These are phyloP conservation scores for Psilopsiagon aymara DNA, from an alignment of 2,113 vertebrate genomes.

Conservation along the genomic window DNA sequence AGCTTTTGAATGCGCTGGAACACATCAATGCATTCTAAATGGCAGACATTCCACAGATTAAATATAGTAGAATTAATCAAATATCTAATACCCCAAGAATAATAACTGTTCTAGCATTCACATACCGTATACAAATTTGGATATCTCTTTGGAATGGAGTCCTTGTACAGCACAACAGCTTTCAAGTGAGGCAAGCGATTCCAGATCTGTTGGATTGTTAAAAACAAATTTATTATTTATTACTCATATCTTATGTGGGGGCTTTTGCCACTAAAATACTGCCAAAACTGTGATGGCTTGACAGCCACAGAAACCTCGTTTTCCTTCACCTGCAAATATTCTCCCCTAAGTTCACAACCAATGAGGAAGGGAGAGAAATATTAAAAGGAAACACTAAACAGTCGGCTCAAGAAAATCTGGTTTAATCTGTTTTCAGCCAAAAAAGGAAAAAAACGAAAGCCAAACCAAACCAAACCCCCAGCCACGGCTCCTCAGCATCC, in stretches of 20 bases:
- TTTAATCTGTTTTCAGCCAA: background rate
- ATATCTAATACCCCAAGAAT: background rate
- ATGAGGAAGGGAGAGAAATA: rapidly evolving
- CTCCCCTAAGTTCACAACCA: background rate
- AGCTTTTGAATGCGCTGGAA: background rate
- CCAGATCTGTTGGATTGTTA: slow-evolving; percentile 75
- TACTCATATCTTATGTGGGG: background rate
- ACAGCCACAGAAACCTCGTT: background rate
- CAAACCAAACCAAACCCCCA: background rate
- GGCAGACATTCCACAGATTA: background rate
- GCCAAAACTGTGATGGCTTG: background rate
- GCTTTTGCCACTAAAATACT: background rate
- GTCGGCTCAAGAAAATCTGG: background rate
- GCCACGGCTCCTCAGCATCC: background rate
- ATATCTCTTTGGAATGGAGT: slow-evolving; percentile 60
- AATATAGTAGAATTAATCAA: background rate
- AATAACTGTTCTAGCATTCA: background rate
- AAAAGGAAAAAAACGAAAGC: background rate
- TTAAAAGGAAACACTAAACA: background rate
- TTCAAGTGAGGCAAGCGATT: slow-evolving; percentile 82
- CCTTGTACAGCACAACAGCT: slow-evolving; percentile 85
- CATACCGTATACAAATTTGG: slow-evolving; percentile 82
- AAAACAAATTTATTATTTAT: background rate
- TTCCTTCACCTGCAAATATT: background rate
- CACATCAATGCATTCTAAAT: background rate